Evolutionary conservation across 1,140 invertebrate genomes (phyloP).

Genomic region (Cydia amplana): DNA sequence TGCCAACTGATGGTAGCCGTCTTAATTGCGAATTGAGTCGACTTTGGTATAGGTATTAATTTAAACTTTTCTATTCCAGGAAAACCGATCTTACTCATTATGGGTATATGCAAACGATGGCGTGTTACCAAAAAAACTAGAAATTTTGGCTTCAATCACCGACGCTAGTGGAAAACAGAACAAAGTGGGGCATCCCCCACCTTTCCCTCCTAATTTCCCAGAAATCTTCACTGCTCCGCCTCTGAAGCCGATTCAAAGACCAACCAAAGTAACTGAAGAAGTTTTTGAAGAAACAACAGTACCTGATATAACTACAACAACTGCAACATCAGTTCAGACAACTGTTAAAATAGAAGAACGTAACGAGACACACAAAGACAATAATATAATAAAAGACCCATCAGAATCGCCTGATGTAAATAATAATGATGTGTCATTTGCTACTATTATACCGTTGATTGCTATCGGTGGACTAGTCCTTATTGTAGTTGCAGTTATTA

Average conservation of each 20-base stretch:
- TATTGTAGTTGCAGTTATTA: conserved; percentile 66
- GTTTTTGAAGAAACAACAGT: conserved; percentile 53
- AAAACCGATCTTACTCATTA: conserved; percentile 66
- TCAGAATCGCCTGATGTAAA: conserved; percentile 44
- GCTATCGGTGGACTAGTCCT: conserved; percentile 64
- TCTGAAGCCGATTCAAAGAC: conserved; percentile 53
- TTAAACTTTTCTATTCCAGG: conserved; percentile 54
- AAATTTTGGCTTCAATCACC: conserved; percentile 67
- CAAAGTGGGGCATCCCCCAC: conserved; percentile 57
- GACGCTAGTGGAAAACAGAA: conserved; percentile 52
- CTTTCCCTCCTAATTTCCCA: conserved; percentile 51
- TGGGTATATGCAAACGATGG: conserved; percentile 70
- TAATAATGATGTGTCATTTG: conserved; percentile 55
- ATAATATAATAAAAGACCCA: conserved; percentile 42
- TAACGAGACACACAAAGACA: conserved; percentile 38
- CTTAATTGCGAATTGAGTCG: not conserved
- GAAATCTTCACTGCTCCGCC: conserved; percentile 41
- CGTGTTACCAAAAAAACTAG: conserved; percentile 62
- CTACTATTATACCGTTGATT: conserved; percentile 65
- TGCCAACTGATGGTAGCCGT: too few species aligned
- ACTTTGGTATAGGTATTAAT: not conserved
- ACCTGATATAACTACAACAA: conserved; percentile 58
- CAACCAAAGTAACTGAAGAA: conserved; percentile 60
- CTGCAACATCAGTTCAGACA: conserved; percentile 46
- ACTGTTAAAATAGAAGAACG: conserved; percentile 46